Percentiles rank a stretch among this genome's conserved stretches.
Conservation (phyloP, 1,140 invertebrate species). For the Nylanderia fulva region DNA sequence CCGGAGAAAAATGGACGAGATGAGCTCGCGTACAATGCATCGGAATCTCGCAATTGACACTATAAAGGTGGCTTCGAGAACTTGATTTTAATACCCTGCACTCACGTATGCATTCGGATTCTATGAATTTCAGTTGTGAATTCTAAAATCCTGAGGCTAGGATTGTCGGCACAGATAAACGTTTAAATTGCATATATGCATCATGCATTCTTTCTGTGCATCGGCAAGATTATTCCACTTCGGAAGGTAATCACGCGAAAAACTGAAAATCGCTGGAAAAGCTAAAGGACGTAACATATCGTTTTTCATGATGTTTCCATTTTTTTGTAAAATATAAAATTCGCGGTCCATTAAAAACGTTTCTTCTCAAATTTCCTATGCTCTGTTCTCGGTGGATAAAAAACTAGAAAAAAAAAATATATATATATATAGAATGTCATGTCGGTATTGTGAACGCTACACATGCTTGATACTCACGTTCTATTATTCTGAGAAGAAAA, state of each 20-base stretch:
- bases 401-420: not conserved
- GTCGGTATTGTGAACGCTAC: not conserved
- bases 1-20: constrained; percentile 4
- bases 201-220: not conserved
- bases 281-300: not conserved
- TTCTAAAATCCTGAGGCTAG: not conserved
- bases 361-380: constrained; percentile 14
- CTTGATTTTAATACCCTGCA: not conserved
- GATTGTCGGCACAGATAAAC: not conserved
- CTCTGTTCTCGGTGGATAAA: not conserved
- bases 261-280: not conserved
- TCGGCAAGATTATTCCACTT: not conserved
- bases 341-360: constrained; percentile 16
- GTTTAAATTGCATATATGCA: not conserved
- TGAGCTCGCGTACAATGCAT: too few relatives aligned
- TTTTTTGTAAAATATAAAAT: constrained; percentile 34
- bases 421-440: not conserved
- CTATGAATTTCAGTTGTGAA: not conserved
- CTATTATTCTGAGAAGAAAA: constrained; percentile 3
- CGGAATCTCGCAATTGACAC: not conserved
- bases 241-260: not conserved
- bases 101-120: not conserved
- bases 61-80: too few relatives aligned
- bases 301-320: not conserved
- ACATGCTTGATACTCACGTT: not conserved